These are phyloP conservation scores for Smittia sp. DNA, from an alignment of 2,888 invertebrate species.

Conservation along the genomic window DNA sequence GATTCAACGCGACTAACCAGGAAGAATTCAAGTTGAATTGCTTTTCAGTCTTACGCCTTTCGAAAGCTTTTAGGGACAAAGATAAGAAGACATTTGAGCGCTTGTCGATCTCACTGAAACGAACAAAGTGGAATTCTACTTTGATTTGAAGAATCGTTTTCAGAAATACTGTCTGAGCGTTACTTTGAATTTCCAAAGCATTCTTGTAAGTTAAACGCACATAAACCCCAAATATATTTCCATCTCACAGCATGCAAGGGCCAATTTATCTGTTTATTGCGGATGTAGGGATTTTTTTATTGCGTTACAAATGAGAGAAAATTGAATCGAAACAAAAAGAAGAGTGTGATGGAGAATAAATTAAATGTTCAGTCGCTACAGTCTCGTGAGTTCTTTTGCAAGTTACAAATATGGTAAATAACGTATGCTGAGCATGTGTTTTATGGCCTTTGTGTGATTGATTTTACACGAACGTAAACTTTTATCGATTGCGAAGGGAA, in stretches of 20 bases:
- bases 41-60: slow-evolving; percentile 11
- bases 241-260: slow-evolving; percentile 13
- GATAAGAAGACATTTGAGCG: background rate
- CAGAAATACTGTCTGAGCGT: too few species aligned
- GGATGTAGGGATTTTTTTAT: slow-evolving; percentile 25
- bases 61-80: slow-evolving; percentile 5
- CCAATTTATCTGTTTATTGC: slow-evolving; percentile 33
- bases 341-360: background rate
- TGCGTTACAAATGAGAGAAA: slow-evolving; percentile 25
- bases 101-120: too few species aligned
- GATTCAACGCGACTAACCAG: too few species aligned
- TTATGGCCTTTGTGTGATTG: slow-evolving; percentile 23
- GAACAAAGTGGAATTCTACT: too few species aligned
- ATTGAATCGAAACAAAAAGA: slow-evolving; percentile 33
- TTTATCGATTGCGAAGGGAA: slow-evolving; percentile 27
- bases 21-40: background rate
- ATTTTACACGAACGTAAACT: slow-evolving; percentile 34
- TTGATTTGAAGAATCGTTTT: background rate
- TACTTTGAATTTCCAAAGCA: too few species aligned
- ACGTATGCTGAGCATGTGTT: slow-evolving; percentile 28
- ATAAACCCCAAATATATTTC: background rate
- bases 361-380: slow-evolving; percentile 2
- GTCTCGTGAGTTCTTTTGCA: slow-evolving; percentile 13
- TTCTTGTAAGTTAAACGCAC: background rate
- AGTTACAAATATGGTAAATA: slow-evolving; percentile 17